Evolutionary conservation across 1,140 invertebrate species (phyloP), one percentile per base, ranked within the genome.

Genomic region (Aphis gossypii): DNA sequence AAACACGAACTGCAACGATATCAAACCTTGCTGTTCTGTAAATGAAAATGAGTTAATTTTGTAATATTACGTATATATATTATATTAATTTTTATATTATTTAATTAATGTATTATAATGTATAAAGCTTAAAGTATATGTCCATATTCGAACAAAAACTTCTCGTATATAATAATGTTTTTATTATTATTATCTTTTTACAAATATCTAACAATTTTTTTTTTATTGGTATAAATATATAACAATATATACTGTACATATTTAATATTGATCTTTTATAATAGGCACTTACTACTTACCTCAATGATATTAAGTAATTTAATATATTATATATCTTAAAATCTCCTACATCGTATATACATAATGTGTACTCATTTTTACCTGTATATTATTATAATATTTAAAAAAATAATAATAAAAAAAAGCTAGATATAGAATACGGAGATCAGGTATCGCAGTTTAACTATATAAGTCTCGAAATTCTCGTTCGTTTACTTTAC

Each of bases 1-100:
- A 90, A 90, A 94, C 93, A 30, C 38, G 93, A 84, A 93, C 92
- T 54, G 92, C 92, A n/a, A 93, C 92, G 48, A 84, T 93, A 93
- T 93, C 92, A 86, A 93, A 93, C 82, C 92, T 86, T 9, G 92
- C 92, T 41, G 92, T 86, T 38, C 92, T 93, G 25, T 93, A 93
- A 93, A 93, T 21, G 35, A 25, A 48, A 82, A 92, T 23, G 92
- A 93, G 60, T 93, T 48, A 25, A n/a, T 76, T 92, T 82, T 92
- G 21, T 92, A 92, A 92, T 68, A 30, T 41, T 41, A 41, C 38
- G 38, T 41, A 41, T 41, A 41, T 88, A 48, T 35, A 87, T 30
- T 86, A 23, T 18, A 30, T 46, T 86, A 3, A 86, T 30, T 86
- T 46, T 1, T 46, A 84, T 41, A 41, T 46, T 86, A n/a, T 46